Evolutionary conservation across 2,888 invertebrate genomes (phyloP).

Genomic region (Boloria euphrosyne): DNA sequence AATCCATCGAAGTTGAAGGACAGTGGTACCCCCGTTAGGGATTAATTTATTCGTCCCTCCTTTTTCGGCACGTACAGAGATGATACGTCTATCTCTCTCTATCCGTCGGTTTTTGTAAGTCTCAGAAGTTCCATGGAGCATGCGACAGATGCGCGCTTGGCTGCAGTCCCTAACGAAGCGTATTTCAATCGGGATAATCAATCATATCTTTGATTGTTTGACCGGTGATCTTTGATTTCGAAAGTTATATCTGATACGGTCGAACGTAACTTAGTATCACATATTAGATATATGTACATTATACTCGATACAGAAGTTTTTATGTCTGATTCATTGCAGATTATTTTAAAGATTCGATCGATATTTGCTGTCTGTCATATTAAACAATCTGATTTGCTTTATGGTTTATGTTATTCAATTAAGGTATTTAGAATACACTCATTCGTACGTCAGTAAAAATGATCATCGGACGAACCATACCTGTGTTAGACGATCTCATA

Average conservation of each 20-base stretch:
- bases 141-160: constrained; percentile 80
- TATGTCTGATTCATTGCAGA: constrained; percentile 2
- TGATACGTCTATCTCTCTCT: constrained; percentile 59
- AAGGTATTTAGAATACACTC: too few relatives aligned
- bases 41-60: constrained; percentile 59
- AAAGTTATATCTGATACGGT: constrained; percentile 46
- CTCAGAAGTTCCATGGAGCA: constrained; percentile 74
- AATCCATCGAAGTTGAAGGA: constrained; percentile 61
- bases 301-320: neutral
- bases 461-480: too few relatives aligned
- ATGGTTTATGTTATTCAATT: too few relatives aligned
- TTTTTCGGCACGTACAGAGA: constrained; percentile 46
- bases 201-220: constrained; percentile 77
- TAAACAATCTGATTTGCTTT: too few relatives aligned
- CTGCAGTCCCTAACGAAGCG: constrained; percentile 77
- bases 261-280: constrained; percentile 10
- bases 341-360: neutral
- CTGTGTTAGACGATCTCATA: too few relatives aligned
- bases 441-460: too few relatives aligned
- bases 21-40: constrained; percentile 56
- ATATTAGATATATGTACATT: constrained; percentile 11
- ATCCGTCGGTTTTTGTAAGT: constrained; percentile 65
- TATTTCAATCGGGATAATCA: constrained; percentile 77
- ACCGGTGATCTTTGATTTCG: constrained; percentile 60
- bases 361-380: too few relatives aligned